Conservation (phyloP, 2,113 vertebrate genomes). For the Myotis brandtii region DNA sequence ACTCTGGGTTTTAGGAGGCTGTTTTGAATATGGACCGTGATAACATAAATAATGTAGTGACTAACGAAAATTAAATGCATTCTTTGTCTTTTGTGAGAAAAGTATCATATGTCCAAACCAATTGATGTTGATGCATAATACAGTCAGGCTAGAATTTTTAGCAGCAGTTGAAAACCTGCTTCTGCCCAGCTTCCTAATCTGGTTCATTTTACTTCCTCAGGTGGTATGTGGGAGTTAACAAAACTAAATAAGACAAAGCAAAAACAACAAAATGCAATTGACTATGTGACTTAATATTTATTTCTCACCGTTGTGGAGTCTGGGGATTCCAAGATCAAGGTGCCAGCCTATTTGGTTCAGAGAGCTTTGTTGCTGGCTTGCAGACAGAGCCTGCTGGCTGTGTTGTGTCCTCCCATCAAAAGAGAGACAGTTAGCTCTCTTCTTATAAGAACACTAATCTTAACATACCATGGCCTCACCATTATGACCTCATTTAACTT, state of each 20-base stretch:
- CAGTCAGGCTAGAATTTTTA: background rate
- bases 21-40: background rate
- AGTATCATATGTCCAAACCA: background rate
- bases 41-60: background rate
- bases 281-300: background rate
- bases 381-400: background rate
- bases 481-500: background rate
- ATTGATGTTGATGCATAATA: background rate
- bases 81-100: conserved; percentile 4
- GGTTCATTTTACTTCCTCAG: background rate
- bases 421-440: background rate
- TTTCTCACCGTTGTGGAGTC: background rate
- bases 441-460: background rate
- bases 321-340: background rate
- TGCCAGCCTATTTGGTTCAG: background rate
- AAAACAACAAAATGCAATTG: background rate
- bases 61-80: background rate
- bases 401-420: background rate
- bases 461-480: background rate
- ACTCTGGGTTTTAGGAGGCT: background rate
- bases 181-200: background rate
- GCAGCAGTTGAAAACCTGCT: background rate
- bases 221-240: background rate
- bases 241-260: background rate
- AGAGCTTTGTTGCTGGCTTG: background rate